Evolutionary conservation across 2,113 vertebrate genomes (phyloP).

Genomic region (Danio rerio): DNA sequence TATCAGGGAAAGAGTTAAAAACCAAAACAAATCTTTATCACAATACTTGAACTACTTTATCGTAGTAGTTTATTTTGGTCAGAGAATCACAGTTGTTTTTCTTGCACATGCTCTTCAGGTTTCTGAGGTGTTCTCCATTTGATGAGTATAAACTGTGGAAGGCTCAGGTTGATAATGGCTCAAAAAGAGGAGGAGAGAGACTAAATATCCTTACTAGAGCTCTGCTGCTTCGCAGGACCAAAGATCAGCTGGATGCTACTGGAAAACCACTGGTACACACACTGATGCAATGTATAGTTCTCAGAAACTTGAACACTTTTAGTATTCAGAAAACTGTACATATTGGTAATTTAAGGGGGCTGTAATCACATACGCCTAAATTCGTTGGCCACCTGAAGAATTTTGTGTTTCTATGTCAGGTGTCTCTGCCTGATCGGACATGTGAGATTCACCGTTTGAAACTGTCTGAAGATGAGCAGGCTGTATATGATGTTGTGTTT

Average conservation of each 20-base stretch:
- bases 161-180: constrained; percentile 92
- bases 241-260: constrained; percentile 82
- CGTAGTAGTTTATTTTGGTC: neutral
- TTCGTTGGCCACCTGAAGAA: neutral
- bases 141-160: constrained; percentile 94
- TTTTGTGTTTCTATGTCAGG: constrained; percentile 70
- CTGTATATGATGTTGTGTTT: constrained; percentile 89
- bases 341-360: neutral
- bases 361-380: neutral
- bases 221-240: constrained; percentile 89
- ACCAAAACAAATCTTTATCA: neutral
- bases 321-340: too few species aligned
- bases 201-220: constrained; percentile 88
- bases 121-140: constrained; percentile 92
- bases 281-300: neutral
- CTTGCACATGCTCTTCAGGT: constrained; percentile 72
- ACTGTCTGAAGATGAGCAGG: constrained; percentile 85
- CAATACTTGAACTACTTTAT: neutral
- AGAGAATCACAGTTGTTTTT: neutral
- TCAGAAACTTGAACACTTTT: neutral
- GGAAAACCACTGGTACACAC: constrained; percentile 89
- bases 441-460: constrained; percentile 82
- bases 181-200: constrained; percentile 86
- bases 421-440: constrained; percentile 83
- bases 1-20: too few species aligned